Percentiles rank a stretch among this genome's conserved stretches.
Evolutionary conservation across 92 coral and sea anemone species (phyloP).

Genomic region (Isaurus tuberculatus): DNA sequence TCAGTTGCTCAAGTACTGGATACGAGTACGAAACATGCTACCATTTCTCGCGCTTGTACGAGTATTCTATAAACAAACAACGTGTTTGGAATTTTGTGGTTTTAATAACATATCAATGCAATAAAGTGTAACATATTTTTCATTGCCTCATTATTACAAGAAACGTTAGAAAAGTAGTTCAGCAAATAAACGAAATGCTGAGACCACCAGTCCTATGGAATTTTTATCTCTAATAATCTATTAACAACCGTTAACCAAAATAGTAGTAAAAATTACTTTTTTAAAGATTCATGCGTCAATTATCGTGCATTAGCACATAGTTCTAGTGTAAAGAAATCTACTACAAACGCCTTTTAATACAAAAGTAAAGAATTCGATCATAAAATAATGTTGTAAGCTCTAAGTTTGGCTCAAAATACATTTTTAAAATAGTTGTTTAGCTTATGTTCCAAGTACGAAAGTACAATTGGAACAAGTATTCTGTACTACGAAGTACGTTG

Average conservation of each 20-base stretch:
- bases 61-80: constrained; percentile 9
- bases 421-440: constrained; percentile 40
- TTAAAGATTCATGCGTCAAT: constrained; percentile 43
- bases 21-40: no score
- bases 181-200: constrained; percentile 39
- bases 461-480: constrained; percentile 31
- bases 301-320: constrained; percentile 38
- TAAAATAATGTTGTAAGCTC: constrained; percentile 44
- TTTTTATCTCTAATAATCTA: constrained; percentile 48
- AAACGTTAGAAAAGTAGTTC: constrained; percentile 44
- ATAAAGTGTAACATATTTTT: constrained; percentile 46
- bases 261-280: constrained; percentile 47
- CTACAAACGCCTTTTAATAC: constrained; percentile 47
- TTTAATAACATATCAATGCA: constrained; percentile 46
- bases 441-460: constrained; percentile 16
- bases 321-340: constrained; percentile 34
- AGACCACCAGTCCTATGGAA: constrained; percentile 24
- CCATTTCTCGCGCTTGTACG: no score
- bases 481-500: constrained; percentile 20
- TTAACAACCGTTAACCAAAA: constrained; percentile 52
- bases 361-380: constrained; percentile 54
- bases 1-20: no score
- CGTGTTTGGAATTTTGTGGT: constrained; percentile 30
- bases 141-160: constrained; percentile 44
- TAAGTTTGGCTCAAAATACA: constrained; percentile 46